Evolutionary conservation across 2,113 vertebrate genomes (phyloP).

Genomic region (Epinephelus lanceolatus): DNA sequence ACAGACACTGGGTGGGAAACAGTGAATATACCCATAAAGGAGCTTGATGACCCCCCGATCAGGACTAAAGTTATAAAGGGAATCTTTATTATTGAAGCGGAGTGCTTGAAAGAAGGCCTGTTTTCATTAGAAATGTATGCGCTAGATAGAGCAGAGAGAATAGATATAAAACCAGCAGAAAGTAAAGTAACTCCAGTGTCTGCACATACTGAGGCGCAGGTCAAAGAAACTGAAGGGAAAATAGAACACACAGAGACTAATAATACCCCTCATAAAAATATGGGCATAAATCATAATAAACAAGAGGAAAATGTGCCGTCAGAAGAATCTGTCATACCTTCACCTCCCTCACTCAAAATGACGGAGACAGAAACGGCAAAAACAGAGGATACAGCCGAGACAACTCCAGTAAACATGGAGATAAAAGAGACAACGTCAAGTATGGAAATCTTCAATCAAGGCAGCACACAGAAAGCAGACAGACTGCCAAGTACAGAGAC

Average conservation of each 20-base stretch:
- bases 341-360: background rate
- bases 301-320: slow-evolving; percentile 7
- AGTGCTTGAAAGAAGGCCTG: background rate
- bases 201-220: background rate
- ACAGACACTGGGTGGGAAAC: slow-evolving; percentile 23
- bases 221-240: background rate
- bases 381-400: background rate
- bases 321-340: background rate
- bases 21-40: background rate
- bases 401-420: background rate
- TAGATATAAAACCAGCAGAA: slow-evolving; percentile 12
- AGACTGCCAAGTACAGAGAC: background rate
- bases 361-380: background rate
- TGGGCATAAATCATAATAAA: background rate
- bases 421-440: slow-evolving; percentile 19
- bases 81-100: slow-evolving; percentile 2
- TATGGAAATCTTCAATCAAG: background rate
- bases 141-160: background rate
- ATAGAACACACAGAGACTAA: background rate
- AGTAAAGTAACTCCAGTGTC: background rate
- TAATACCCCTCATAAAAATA: background rate
- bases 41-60: background rate
- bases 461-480: background rate
- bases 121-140: slow-evolving; percentile 12
- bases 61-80: background rate